A percentile compares a stretch with the other conserved stretches of the same genome.
Conservation (phyloP, 2,113 vertebrate genomes). For the Chitala chitala region DNA sequence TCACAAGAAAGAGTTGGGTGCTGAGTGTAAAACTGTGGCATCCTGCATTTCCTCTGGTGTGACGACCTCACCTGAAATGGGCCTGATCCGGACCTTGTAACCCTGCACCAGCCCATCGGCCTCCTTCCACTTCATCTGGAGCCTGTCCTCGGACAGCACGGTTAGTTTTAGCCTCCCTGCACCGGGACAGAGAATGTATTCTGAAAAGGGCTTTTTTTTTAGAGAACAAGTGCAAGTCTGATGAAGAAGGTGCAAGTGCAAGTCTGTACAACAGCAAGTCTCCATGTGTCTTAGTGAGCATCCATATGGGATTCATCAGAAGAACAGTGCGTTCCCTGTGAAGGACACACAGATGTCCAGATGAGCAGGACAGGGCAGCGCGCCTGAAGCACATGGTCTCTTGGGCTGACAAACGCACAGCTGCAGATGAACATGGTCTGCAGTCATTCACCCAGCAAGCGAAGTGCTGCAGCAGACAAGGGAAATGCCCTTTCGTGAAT, state of each 20-base stretch:
- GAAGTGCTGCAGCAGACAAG: background rate
- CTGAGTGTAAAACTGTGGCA: background rate
- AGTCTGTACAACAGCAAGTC: background rate
- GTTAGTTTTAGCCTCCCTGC: slow-evolving; percentile 72
- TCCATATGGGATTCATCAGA: background rate
- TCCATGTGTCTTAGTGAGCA: background rate
- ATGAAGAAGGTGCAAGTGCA: background rate
- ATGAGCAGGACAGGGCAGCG: background rate
- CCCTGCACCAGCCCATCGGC: slow-evolving; percentile 70
- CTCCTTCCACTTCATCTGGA: slow-evolving; percentile 92
- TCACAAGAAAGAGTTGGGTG: background rate
- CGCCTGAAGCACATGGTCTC: background rate
- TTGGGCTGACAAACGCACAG: background rate
- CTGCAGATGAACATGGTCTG: background rate
- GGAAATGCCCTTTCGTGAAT: background rate
- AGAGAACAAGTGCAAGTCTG: background rate
- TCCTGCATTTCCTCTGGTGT: background rate
- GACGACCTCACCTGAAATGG: slow-evolving; percentile 76
- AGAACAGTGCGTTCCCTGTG: background rate
- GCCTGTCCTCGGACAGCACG: slow-evolving; percentile 78
- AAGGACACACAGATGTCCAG: background rate
- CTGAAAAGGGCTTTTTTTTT: too few species aligned
- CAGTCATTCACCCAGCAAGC: background rate
- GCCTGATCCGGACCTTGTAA: slow-evolving; percentile 82
- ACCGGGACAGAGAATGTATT: background rate